phyloP scores from a whole-genome alignment of 2,113 vertebrate genomes.

The Hyla sarda region DNA sequence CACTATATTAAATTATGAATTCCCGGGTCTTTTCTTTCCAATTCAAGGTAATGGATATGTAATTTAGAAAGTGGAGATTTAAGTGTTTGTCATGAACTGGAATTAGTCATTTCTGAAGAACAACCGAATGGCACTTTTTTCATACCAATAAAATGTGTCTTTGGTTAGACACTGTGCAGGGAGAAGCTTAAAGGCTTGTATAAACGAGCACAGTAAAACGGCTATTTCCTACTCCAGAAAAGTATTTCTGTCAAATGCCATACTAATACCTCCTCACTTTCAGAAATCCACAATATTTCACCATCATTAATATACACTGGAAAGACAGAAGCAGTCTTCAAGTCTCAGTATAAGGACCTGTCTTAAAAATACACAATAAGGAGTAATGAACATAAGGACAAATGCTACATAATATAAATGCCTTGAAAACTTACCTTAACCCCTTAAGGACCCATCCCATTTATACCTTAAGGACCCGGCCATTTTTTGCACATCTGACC shows the following conservation, averaged over 20 bases:
- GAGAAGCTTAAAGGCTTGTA: slow-evolving; percentile 27
- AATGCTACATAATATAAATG: no score
- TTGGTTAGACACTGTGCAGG: slow-evolving; percentile 10
- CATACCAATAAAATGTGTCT: slow-evolving; percentile 49
- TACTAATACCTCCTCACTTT: neutral
- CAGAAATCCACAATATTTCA: neutral
- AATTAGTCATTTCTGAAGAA: slow-evolving; percentile 38
- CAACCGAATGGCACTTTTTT: slow-evolving; percentile 52
- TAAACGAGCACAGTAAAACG: slow-evolving; percentile 1
- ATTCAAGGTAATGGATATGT: slow-evolving; percentile 54
- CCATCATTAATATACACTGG: slow-evolving; percentile 11
- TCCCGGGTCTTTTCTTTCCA: slow-evolving; percentile 54
- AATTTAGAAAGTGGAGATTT: slow-evolving; percentile 58
- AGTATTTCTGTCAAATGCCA: neutral
- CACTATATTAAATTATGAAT: neutral
- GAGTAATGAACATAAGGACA: no score
- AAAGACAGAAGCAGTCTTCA: neutral
- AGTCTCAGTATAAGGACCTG: neutral
- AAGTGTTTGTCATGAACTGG: slow-evolving; percentile 54
- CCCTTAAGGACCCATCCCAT: no score
- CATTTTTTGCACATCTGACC: no score
- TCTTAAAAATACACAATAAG: neutral
- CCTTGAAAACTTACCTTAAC: no score
- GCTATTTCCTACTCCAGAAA: slow-evolving; percentile 1
- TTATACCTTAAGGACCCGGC: no score